A percentile compares a stretch with the other conserved stretches of the same genome.
Evolutionary conservation across 2,797 vertebrate genomes (phyloP).

Genomic region (Carduelis carduelis): DNA sequence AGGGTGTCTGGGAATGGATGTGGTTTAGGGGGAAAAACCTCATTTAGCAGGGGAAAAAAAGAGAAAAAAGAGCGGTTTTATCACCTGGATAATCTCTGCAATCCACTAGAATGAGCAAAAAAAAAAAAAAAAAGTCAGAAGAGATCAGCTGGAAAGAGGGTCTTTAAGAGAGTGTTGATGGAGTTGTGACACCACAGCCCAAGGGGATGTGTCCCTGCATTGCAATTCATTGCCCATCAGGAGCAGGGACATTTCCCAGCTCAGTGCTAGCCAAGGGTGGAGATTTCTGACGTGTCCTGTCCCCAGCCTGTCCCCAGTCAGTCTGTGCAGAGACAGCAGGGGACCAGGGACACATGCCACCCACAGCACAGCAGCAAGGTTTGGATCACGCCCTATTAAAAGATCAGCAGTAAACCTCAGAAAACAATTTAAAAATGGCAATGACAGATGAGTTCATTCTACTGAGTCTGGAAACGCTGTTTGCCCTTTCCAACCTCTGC

Average conservation of each 20-base stretch:
- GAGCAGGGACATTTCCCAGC: not conserved
- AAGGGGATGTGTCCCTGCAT: not conserved
- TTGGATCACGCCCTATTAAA: not conserved
- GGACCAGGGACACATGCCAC: not conserved
- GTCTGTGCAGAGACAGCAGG: fast-evolving
- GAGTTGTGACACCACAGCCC: not conserved
- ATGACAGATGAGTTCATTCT: not conserved
- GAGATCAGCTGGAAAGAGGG: not conserved
- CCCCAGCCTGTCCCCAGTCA: not conserved
- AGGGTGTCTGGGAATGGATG: not conserved
- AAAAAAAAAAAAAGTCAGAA: not conserved
- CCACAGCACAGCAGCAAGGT: not conserved
- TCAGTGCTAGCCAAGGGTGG: not conserved
- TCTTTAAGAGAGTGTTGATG: not conserved
- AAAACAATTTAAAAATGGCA: constrained; percentile 20
- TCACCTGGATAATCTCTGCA: not conserved
- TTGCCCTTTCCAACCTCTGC: not conserved
- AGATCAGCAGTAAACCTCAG: not conserved
- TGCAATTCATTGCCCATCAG: not conserved
- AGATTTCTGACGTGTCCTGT: not conserved
- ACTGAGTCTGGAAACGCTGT: not conserved
- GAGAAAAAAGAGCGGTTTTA: not conserved
- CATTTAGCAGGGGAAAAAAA: fast-evolving
- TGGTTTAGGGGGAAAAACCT: not conserved
- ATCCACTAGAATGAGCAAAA: not conserved